Percentiles rank a stretch among this genome's conserved stretches.
Conservation (phyloP, 1,140 invertebrate genomes). For the Whitmania pigra region DNA sequence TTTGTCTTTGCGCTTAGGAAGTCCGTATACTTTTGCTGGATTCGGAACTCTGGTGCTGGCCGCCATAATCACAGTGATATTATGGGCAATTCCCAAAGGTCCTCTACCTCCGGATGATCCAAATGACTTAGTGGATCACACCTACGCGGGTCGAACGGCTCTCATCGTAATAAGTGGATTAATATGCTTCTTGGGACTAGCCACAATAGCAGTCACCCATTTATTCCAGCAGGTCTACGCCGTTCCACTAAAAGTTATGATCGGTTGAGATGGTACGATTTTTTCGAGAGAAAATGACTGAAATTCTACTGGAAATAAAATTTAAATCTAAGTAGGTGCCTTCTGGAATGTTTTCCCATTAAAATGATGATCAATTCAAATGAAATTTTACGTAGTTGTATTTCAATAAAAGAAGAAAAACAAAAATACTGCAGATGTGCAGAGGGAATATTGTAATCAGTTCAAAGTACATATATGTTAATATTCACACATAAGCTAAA, state of each 20-base stretch:
- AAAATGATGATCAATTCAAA: not conserved
- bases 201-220: not conserved
- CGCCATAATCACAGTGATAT: not conserved
- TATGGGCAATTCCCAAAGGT: slow-evolving; percentile 6
- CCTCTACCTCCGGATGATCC: not conserved
- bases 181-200: not conserved
- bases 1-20: not conserved
- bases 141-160: not conserved
- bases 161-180: not conserved
- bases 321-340: not conserved
- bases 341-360: not conserved
- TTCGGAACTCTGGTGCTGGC: not conserved
- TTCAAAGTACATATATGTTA: too few relatives aligned
- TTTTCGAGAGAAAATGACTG: not conserved
- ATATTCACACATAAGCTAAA: too few relatives aligned
- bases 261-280: not conserved
- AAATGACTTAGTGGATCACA: not conserved
- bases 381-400: not conserved
- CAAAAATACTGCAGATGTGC: not conserved
- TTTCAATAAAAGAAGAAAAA: not conserved
- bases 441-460: too few relatives aligned
- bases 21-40: not conserved
- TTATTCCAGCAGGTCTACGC: not conserved
- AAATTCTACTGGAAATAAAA: too few relatives aligned
- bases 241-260: not conserved